These are phyloP conservation scores for Harpagoxenus sublaevis DNA, from an alignment of 2,888 invertebrate genomes.

Conservation along the genomic window DNA sequence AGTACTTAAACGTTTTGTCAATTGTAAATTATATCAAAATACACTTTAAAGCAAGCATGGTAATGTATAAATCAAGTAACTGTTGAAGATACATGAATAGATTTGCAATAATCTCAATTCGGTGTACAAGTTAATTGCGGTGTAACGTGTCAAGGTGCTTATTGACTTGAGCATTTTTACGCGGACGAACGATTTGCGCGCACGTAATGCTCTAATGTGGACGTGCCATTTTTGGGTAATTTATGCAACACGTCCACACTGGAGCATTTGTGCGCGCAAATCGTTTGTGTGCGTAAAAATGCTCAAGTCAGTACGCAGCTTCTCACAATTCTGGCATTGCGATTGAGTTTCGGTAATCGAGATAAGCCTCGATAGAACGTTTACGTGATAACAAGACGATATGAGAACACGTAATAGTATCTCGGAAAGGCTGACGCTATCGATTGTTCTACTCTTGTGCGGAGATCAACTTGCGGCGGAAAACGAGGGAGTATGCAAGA, in stretches of 20 bases:
- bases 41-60: not conserved
- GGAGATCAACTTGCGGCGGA: not conserved
- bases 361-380: not conserved
- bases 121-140: not conserved
- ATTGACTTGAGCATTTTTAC: too few species aligned
- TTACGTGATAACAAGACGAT: not conserved
- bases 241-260: too few species aligned
- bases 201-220: too few species aligned
- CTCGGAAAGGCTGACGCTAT: not conserved
- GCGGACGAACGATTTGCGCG: too few species aligned
- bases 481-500: slow-evolving; percentile 36
- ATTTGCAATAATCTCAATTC: not conserved
- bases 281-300: too few species aligned
- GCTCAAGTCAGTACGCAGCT: too few species aligned
- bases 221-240: too few species aligned
- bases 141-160: not conserved
- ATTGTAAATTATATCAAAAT: not conserved
- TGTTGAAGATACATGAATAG: not conserved
- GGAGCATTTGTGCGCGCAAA: too few species aligned
- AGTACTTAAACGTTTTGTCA: not conserved
- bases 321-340: too few species aligned
- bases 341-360: not conserved
- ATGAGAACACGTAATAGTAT: not conserved
- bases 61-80: not conserved
- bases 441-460: slow-evolving; percentile 38